These are phyloP conservation scores for Pterocles burchelli DNA, from an alignment of 2,113 vertebrate genomes.

Conservation along the genomic window DNA sequence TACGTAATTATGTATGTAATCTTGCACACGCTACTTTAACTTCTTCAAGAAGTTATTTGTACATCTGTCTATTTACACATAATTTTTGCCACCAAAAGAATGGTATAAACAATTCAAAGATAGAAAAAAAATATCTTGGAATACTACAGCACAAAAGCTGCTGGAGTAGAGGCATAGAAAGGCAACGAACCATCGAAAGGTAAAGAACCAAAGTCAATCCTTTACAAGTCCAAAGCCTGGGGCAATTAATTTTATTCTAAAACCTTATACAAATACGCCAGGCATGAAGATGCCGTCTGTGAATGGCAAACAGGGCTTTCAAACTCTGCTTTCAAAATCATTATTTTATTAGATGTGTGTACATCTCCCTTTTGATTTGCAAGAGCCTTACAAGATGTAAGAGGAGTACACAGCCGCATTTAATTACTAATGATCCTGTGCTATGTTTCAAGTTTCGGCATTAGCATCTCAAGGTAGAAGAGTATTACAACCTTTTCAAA, in stretches of 20 bases:
- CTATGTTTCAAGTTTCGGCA: slow-evolving; percentile 37
- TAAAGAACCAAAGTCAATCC: neutral
- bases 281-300: neutral
- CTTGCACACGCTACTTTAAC: neutral
- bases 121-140: neutral
- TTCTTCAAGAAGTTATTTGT: neutral
- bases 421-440: slow-evolving; percentile 54
- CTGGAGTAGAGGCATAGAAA: neutral
- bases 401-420: neutral
- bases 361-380: slow-evolving; percentile 33
- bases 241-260: slow-evolving; percentile 34
- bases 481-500: slow-evolving; percentile 35
- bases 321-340: slow-evolving; percentile 30
- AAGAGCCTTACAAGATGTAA: slow-evolving; percentile 27
- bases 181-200: neutral
- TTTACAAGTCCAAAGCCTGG: neutral
- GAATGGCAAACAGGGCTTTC: slow-evolving; percentile 36
- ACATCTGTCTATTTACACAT: neutral
- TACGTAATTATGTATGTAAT: neutral
- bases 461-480: slow-evolving; percentile 43
- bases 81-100: neutral
- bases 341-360: slow-evolving; percentile 27
- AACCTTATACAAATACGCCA: slow-evolving; percentile 6
- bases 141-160: neutral
- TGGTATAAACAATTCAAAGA: neutral